A percentile compares a stretch with the other conserved stretches of the same genome.
Evolutionary conservation across 2,888 invertebrate genomes (phyloP).

Genomic region (Tineola bisselliella): DNA sequence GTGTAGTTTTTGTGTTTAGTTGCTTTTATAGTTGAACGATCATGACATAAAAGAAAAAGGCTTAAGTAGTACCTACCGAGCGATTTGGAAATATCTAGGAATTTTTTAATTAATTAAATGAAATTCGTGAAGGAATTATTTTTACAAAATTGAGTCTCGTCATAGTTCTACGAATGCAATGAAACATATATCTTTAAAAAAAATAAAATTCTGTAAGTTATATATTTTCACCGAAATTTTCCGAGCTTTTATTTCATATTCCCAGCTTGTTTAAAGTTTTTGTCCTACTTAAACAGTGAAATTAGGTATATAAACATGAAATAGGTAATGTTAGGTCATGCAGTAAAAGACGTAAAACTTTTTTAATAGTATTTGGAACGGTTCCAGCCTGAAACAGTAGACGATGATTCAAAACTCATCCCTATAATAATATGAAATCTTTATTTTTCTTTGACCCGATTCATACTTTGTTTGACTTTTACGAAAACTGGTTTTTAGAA

Average conservation of each 20-base stretch:
- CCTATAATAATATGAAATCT: neutral
- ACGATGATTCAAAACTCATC: conserved; percentile 3
- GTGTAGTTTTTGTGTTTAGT: neutral
- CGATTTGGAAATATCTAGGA: too few species aligned
- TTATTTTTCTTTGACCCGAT: neutral
- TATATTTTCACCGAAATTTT: too few species aligned
- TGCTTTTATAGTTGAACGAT: neutral
- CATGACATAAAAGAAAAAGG: too few species aligned
- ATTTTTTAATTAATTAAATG: too few species aligned
- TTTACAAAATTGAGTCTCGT: too few species aligned
- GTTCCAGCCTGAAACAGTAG: conserved; percentile 7
- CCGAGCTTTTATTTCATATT: too few species aligned
- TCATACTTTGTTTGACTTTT: neutral
- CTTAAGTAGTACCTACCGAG: too few species aligned
- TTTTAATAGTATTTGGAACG: conserved; percentile 14
- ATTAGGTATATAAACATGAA: neutral
- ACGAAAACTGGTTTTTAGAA: too few species aligned
- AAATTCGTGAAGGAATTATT: too few species aligned
- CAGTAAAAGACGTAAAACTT: conserved; percentile 17
- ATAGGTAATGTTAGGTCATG: conserved; percentile 4
- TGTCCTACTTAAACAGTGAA: neutral
- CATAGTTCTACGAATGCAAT: too few species aligned
- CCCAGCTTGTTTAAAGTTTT: neutral
- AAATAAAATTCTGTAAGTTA: too few species aligned
- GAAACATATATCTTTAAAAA: too few species aligned